Percentiles rank a stretch among this genome's conserved stretches.
These are phyloP conservation scores for Cetoscarus ocellatus DNA, from an alignment of 2,797 vertebrate species.

Conservation along the genomic window DNA sequence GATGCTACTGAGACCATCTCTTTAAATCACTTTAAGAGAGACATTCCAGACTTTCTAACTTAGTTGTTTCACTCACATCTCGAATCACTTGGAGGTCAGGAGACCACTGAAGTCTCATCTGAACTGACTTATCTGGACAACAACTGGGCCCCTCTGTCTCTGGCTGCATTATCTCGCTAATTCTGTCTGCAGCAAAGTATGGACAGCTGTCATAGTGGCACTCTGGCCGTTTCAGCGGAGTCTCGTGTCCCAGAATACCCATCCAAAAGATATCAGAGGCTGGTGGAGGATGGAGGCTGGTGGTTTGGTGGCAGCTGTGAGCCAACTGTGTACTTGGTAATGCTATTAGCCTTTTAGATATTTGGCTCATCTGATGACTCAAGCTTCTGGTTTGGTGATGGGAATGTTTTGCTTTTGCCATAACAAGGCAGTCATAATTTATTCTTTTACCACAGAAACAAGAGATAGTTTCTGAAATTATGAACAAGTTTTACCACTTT, in stretches of 20 bases:
- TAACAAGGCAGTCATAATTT: no score
- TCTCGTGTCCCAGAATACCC: constrained; percentile 49
- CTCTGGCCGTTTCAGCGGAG: constrained; percentile 39
- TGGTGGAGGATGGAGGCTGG: constrained; percentile 15
- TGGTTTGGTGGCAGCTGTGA: constrained; percentile 37
- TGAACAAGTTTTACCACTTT: no score
- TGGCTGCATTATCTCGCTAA: constrained; percentile 71
- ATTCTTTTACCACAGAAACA: no score
- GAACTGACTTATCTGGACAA: constrained; percentile 69
- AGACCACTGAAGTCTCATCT: constrained; percentile 49
- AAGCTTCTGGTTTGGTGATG: neutral
- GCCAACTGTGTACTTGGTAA: constrained; percentile 31
- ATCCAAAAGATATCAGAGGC: constrained; percentile 45
- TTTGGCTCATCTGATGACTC: neutral
- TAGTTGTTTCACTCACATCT: constrained; percentile 14
- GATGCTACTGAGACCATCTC: neutral
- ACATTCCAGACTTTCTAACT: constrained; percentile 1
- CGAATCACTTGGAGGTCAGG: constrained; percentile 3
- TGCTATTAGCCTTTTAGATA: constrained; percentile 7
- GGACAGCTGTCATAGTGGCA: constrained; percentile 71
- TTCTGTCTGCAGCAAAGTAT: constrained; percentile 65
- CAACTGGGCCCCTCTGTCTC: constrained; percentile 65
- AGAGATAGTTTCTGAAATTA: no score
- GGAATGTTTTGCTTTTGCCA: neutral
- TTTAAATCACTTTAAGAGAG: constrained; percentile 6